A percentile compares a stretch with the other conserved stretches of the same genome.
Evolutionary conservation across 2,888 invertebrate genomes (phyloP).

Genomic region (Pyralis farinalis): DNA sequence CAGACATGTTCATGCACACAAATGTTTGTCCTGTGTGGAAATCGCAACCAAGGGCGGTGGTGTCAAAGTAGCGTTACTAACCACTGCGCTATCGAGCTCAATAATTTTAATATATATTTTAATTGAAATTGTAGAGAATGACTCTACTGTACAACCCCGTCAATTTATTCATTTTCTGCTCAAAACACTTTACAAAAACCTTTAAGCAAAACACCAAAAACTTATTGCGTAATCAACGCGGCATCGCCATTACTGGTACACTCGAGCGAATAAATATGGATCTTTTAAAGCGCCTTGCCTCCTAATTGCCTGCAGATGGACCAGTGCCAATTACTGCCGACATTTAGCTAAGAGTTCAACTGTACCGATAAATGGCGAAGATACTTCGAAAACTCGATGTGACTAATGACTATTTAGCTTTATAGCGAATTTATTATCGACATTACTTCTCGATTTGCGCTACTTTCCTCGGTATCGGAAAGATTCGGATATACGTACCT

Average conservation of each 20-base stretch:
- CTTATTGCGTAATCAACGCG: constrained; percentile 43
- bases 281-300: constrained; percentile 65
- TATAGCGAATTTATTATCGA: constrained; percentile 10
- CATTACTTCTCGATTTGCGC: constrained; percentile 11
- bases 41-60: too few species aligned
- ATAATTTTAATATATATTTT: too few species aligned
- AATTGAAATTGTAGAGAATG: too few species aligned
- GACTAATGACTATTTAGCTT: constrained; percentile 36
- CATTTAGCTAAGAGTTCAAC: constrained; percentile 52
- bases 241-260: constrained; percentile 35
- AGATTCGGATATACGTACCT: background rate
- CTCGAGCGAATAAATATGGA: constrained; percentile 66
- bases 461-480: constrained; percentile 2
- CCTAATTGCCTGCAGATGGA: constrained; percentile 78
- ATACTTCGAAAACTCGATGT: constrained; percentile 36
- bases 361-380: constrained; percentile 56
- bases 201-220: background rate
- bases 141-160: too few species aligned
- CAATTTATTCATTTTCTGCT: too few species aligned
- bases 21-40: too few species aligned
- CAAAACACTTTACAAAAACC: background rate
- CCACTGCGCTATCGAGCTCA: too few species aligned
- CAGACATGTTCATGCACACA: too few species aligned
- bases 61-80: too few species aligned
- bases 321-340: constrained; percentile 66